A percentile compares a stretch with the other conserved stretches of the same genome.
These are phyloP conservation scores for Troglohyphantes excavatus DNA, from an alignment of 2,888 invertebrate species.

Conservation along the genomic window DNA sequence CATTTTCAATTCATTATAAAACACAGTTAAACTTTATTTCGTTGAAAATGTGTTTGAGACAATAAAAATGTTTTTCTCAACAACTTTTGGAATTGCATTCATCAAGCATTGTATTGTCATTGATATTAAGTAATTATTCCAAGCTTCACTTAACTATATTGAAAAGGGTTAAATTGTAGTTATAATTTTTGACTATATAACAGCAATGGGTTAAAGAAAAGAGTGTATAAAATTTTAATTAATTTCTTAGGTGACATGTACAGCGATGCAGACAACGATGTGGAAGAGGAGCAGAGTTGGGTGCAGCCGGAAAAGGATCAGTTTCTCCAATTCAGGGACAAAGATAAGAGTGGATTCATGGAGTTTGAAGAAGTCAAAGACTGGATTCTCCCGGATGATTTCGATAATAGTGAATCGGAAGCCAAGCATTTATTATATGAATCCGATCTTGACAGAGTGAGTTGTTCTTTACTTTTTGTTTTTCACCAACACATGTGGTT, in stretches of 20 bases:
- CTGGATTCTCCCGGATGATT: slow-evolving; percentile 85
- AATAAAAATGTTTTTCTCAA: too few relatives aligned
- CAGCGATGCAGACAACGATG: slow-evolving; percentile 87
- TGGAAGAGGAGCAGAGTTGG: slow-evolving; percentile 94
- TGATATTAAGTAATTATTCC: too few relatives aligned
- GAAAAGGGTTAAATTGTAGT: too few relatives aligned
- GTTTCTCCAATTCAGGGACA: slow-evolving; percentile 91
- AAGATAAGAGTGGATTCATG: slow-evolving; percentile 92
- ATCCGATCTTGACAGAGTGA: slow-evolving; percentile 91
- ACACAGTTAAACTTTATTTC: not conserved
- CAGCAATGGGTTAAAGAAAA: too few relatives aligned
- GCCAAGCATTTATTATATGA: slow-evolving; percentile 97
- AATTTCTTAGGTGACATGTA: slow-evolving; percentile 92
- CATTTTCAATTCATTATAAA: too few relatives aligned
- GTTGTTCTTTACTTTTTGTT: slow-evolving; percentile 21
- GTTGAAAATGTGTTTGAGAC: not conserved
- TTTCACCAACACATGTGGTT: not conserved
- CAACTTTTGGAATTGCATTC: too few relatives aligned
- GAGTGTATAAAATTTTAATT: too few relatives aligned
- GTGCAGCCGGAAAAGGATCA: slow-evolving; percentile 96
- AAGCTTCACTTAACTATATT: too few relatives aligned
- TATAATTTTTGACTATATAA: too few relatives aligned
- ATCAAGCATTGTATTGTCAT: too few relatives aligned
- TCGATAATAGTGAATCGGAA: slow-evolving; percentile 98
- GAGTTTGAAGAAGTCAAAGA: slow-evolving; percentile 90